Base-by-base conservation (phyloP, 2,797 vertebrate species). In the Echiichthys vipera region DNA sequence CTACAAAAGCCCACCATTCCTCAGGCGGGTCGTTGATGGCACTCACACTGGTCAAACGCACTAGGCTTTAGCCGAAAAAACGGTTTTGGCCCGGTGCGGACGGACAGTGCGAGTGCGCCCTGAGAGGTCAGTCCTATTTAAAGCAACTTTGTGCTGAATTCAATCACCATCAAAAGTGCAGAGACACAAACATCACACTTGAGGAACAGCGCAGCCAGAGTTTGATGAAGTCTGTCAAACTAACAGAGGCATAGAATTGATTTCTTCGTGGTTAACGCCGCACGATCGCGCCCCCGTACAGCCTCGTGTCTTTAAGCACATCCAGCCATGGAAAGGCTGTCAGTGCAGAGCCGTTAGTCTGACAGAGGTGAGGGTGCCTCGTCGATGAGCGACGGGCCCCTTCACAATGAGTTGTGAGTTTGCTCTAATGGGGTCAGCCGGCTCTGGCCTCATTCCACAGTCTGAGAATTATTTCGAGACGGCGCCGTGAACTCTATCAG, bases 341-440 rank as follows among this genome's bases (percentile, higher is more conserved):
- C 25, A 29, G 62, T 45, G 45, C 3, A 0, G 42, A 61, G 75
- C 46, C 54, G 42, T 73, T 65, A 71, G 12, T 72, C 54, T 34
- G 39, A 57, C 3, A 32, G 47, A 69, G 46, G 58, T 34, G 71
- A 70, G 64, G 1, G 7, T 0, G 39, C 27, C 47, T 29, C 25
- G 80, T 69, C 22, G 30, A 77, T 74, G 62, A 53, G 69, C 5
- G 3, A 17, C 37, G 2, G 37, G 50, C 22, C n/a, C 43, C 51
- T 2, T 50, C 80, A 74, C 66, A 55, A 65, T 73, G 71, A 74
- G 47, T 49, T 71, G 77, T 78, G 29, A 54, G 58, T 51, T 37
- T 59, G 30, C 4, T 66, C 47, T 83, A 80, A 86, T 77, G 80
- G 84, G 69, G 69, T 86, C 78, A 67, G 67, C 49, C 15, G 8